Evolutionary conservation across 2,888 invertebrate genomes (phyloP).

Genomic region (Poecilus cupreus): DNA sequence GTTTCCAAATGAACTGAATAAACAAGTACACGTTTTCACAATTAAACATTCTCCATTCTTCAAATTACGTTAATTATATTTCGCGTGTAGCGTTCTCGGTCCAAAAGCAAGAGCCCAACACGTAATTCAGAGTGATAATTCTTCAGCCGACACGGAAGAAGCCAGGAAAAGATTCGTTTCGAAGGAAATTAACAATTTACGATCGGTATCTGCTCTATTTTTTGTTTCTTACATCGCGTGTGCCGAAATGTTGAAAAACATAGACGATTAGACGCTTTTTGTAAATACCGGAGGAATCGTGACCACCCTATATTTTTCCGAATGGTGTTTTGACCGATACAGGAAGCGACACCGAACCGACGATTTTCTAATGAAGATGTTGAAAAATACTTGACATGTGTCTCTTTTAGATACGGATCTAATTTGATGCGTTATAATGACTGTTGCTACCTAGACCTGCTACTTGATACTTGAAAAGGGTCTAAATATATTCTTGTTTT

Average conservation of each 20-base stretch:
- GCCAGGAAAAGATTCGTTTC: slow-evolving; percentile 27
- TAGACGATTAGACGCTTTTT: slow-evolving; percentile 16
- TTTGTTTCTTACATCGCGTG: slow-evolving; percentile 1
- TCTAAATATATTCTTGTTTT: slow-evolving; percentile 3
- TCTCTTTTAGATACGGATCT: slow-evolving; percentile 42
- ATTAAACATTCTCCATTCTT: slow-evolving; percentile 2
- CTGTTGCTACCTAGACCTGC: background rate
- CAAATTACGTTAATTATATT: slow-evolving; percentile 26
- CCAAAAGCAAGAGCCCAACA: background rate
- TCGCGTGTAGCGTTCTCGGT: background rate
- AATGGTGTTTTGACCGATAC: background rate
- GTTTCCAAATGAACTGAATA: slow-evolving; percentile 31
- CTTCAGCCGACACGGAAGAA: background rate
- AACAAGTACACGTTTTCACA: slow-evolving; percentile 25
- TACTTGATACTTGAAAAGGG: background rate
- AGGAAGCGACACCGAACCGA: slow-evolving; percentile 13
- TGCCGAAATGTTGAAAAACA: slow-evolving; percentile 26
- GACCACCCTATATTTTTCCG: background rate
- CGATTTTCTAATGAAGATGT: slow-evolving; percentile 51
- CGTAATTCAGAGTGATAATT: slow-evolving; percentile 12
- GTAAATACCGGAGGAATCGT: slow-evolving; percentile 25
- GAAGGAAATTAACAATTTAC: slow-evolving; percentile 42
- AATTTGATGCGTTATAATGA: slow-evolving; percentile 31
- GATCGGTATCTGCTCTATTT: slow-evolving; percentile 26
- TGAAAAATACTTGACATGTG: slow-evolving; percentile 45